Percentiles rank a stretch among this genome's conserved stretches.
These are phyloP conservation scores for Macrophya alboannulata DNA, from an alignment of 2,888 invertebrate species.

Conservation along the genomic window DNA sequence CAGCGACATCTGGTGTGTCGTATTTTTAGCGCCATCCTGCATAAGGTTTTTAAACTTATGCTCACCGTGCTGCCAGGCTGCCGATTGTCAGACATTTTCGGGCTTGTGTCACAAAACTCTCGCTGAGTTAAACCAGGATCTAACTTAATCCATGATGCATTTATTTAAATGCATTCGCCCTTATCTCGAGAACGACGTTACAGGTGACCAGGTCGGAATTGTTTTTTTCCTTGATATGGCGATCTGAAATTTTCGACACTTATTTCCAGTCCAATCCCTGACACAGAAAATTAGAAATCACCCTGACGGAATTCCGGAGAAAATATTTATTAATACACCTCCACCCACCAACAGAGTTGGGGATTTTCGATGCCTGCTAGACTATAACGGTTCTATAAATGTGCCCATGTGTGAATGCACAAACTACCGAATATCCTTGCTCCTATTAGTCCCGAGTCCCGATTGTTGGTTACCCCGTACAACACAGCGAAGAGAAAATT, in stretches of 20 bases:
- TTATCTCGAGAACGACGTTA: too few species aligned
- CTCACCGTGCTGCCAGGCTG: background rate
- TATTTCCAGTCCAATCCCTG: too few species aligned
- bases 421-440: background rate
- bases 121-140: too few species aligned
- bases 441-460: background rate
- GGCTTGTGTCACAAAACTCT: background rate
- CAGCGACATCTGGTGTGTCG: background rate
- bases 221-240: too few species aligned
- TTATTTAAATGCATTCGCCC: too few species aligned
- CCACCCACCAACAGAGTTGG: slow-evolving; percentile 71
- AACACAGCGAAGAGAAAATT: background rate
- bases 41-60: background rate
- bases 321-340: too few species aligned
- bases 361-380: slow-evolving; percentile 54
- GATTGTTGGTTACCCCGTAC: background rate
- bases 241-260: too few species aligned
- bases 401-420: slow-evolving; percentile 1
- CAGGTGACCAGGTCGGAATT: too few species aligned
- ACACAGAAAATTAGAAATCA: too few species aligned
- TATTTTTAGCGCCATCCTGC: background rate
- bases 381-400: slow-evolving; percentile 28
- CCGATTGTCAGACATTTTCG: background rate
- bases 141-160: too few species aligned
- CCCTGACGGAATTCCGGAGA: too few species aligned